These are phyloP conservation scores for Rallus crepitans DNA, from an alignment of 2,797 vertebrate species.

Conservation along the genomic window DNA sequence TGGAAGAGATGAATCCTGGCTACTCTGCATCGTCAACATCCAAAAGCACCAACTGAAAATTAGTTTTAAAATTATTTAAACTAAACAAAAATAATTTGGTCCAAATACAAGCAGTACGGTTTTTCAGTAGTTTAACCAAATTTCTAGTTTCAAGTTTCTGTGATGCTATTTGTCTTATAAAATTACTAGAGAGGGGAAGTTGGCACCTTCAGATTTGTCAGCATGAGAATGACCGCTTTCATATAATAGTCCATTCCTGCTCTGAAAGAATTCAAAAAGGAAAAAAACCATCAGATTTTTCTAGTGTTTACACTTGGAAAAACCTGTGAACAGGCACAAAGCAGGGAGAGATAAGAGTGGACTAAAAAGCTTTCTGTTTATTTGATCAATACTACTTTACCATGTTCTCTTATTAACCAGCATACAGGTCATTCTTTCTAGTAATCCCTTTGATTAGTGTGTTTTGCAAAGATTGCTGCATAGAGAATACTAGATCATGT, in stretches of 20 bases:
- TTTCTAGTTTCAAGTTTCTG: background rate
- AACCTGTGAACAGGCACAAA: background rate
- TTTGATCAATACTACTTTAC: conserved; percentile 15
- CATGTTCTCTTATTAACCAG: background rate
- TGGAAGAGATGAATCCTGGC: background rate
- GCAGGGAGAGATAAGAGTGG: background rate
- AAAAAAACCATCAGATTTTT: background rate
- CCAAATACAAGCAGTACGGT: background rate
- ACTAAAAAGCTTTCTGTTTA: background rate
- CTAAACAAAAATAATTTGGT: background rate
- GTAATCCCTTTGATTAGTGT: background rate
- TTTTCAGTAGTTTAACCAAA: background rate
- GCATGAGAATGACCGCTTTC: background rate
- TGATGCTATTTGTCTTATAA: background rate
- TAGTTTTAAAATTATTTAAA: background rate
- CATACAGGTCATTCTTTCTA: background rate
- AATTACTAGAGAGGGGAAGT: background rate
- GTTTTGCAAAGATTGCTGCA: background rate
- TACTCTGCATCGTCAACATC: background rate
- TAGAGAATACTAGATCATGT: background rate
- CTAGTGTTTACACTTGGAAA: background rate
- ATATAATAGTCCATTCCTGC: background rate
- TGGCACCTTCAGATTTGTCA: background rate
- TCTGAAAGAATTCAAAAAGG: background rate
- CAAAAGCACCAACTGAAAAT: background rate